A percentile compares a stretch with the other conserved stretches of the same genome.
Evolutionary conservation across 2,797 vertebrate genomes (phyloP).

Genomic region (Artibeus jamaicensis): DNA sequence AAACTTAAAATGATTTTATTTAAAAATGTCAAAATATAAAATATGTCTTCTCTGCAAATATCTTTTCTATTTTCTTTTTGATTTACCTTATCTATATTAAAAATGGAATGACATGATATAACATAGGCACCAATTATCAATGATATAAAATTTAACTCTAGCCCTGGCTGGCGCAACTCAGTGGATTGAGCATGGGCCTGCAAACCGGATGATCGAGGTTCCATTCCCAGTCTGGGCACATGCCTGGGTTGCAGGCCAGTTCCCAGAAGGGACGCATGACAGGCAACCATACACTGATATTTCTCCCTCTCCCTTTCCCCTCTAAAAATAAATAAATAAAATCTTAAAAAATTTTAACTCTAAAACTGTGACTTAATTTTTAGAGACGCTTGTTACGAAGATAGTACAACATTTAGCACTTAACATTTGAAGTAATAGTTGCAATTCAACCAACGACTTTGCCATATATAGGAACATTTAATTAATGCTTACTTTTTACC

Average conservation of each 20-base stretch:
- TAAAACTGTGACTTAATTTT: not conserved
- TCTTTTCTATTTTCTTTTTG: conserved; percentile 58
- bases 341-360: conserved; percentile 53
- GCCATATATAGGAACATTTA: not conserved
- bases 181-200: too few species aligned
- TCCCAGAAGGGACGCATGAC: too few species aligned
- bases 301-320: too few species aligned
- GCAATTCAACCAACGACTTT: not conserved
- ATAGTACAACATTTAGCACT: not conserved
- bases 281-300: too few species aligned
- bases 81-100: conserved; percentile 30
- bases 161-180: too few species aligned
- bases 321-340: too few species aligned
- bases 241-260: too few species aligned
- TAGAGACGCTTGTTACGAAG: not conserved
- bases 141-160: conserved; percentile 27
- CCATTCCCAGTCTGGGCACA: too few species aligned
- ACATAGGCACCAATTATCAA: conserved; percentile 21
- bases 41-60: conserved; percentile 53
- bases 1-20: conserved; percentile 60
- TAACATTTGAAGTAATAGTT: not conserved
- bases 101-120: not conserved
- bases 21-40: conserved; percentile 65
- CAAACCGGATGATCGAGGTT: too few species aligned
- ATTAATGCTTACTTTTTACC: not conserved